phyloP scores from a whole-genome alignment of 2,888 invertebrate genomes.

The Atethmia centrago region DNA sequence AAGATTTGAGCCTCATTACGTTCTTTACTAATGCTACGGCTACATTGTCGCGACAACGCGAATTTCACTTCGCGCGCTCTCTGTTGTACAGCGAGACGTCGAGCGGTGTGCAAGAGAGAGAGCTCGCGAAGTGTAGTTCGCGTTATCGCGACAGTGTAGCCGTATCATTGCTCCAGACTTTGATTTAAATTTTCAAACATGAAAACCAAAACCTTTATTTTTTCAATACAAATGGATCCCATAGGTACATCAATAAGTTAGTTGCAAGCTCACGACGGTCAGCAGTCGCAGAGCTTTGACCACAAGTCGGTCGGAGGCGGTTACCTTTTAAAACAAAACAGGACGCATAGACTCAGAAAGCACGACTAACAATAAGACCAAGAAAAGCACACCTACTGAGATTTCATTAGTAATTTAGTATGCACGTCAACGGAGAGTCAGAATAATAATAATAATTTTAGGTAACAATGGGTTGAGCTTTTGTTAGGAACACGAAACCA shows the following conservation, averaged over 20 bases:
- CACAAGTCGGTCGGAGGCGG: constrained; percentile 22
- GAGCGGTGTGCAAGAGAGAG: no score
- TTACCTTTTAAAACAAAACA: constrained; percentile 41
- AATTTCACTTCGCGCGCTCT: no score
- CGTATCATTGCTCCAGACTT: no score
- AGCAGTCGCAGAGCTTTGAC: constrained; percentile 20
- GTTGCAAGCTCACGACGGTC: constrained; percentile 5
- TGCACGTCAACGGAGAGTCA: constrained; percentile 25
- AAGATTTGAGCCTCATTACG: no score
- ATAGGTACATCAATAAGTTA: background rate
- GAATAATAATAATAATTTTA: constrained; percentile 33
- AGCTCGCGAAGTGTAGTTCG: no score
- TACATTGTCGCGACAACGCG: no score
- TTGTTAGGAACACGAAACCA: constrained; percentile 25
- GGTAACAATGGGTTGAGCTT: constrained; percentile 44
- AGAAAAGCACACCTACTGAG: constrained; percentile 40
- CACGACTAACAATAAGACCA: constrained; percentile 38
- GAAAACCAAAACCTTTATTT: background rate
- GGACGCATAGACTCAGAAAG: constrained; percentile 23
- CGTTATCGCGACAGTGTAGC: no score
- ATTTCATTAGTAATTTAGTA: constrained; percentile 56
- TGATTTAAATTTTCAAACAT: background rate
- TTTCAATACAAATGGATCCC: no score
- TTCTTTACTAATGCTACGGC: no score
- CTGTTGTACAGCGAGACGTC: no score